Base-by-base conservation (phyloP, 2,888 invertebrate genomes). In the Oscheius onirici region DNA sequence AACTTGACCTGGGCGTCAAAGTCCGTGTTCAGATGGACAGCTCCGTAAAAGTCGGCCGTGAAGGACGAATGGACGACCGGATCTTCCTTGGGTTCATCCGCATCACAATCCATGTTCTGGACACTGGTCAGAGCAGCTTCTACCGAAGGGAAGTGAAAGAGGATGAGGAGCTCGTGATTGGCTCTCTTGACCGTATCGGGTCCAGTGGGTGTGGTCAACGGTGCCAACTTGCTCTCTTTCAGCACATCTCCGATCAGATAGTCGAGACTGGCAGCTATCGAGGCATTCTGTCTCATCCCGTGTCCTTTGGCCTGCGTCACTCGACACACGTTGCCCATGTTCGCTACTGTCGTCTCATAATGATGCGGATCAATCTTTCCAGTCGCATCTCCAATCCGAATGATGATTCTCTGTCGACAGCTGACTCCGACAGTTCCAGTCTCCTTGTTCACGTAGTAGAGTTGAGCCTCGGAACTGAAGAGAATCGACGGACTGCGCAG, bases 31-130 rank as follows among this genome's bases (percentile, higher is more conserved):
- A 88, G 78, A 49, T 79, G 95, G 86, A 97, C 97, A 88, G 97
- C 96, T 89, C 97, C 96, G 88, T 97, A 95, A 89, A 99, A 97
- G 89, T 97, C 96, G 1, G 97, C 97, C 74, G 97, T 95, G 89
- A 99, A 97, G 88, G 95, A 95, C 90, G 96, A 96, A 84, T 95
- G 93, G 40, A 71, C 77, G 1, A 69, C 65, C 26, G 74, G 74
- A 43, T 72, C 67, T 3, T 44, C 44, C 3, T 8, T 22, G 28
- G 1, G 1, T 3, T 69, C 58, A 13, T 34, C 54, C 17, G 17
- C 40, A 10, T 24, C 41, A 24, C 70, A 70, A 10, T 70, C 70
- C 26, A 28, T 52, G 15, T 34, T 63, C 40, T 80, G 80, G 17
- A 74, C 54, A 6, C 76, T 68, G 3, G 75, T 77, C 74, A 80